Base-by-base conservation (phyloP, 1,140 invertebrate species). In the Pseudomyrmex gracilis region DNA sequence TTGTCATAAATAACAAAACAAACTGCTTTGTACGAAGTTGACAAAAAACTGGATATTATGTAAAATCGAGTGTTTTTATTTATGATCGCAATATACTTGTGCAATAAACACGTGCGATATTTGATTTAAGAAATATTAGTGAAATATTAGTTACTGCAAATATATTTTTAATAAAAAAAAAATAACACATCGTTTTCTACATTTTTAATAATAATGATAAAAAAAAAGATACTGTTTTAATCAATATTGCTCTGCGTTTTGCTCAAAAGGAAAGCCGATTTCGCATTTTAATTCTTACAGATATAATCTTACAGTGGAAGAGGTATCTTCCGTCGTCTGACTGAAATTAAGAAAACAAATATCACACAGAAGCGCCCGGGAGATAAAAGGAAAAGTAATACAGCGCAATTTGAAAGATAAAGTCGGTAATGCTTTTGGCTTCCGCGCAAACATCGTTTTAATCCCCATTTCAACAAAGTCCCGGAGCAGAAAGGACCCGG, bases 381-480 rank as follows among this genome's bases (percentile, higher is more conserved):
- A 91, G 92, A 94, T 93, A 94, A 94, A 94, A 94, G 92, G 90
- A 89, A 93, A 90, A 91, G 90, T 92, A 92, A 92, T 93, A 92
- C 90, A 88, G 84, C 90, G 88, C 91, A 92, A 91, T 94, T 93
- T 86, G 91, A 90, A 92, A 93, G 93, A 94, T 94, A 94, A 94
- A 94, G 91, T 94, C 92, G 90, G 92, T 94, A 93, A 94, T 94
- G 93, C 93, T 93, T 93, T 94, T 93, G 93, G 93, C 92, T 94
- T 94, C 92, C 93, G 90, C 92, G 93, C 94, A 94, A 94, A 94
- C 94, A 94, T 94, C 93, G 92, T 93, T 94, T 94, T 94, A 94
- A 94, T 94, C 93, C 93, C 92, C 92, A 90, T 90, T 91, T 89
- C 90, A 84, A 80, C 84, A 76, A 85, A 85, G 78, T 84, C 82